Conservation (phyloP, 2,888 invertebrate species). For the Stegophylla sp. region DNA sequence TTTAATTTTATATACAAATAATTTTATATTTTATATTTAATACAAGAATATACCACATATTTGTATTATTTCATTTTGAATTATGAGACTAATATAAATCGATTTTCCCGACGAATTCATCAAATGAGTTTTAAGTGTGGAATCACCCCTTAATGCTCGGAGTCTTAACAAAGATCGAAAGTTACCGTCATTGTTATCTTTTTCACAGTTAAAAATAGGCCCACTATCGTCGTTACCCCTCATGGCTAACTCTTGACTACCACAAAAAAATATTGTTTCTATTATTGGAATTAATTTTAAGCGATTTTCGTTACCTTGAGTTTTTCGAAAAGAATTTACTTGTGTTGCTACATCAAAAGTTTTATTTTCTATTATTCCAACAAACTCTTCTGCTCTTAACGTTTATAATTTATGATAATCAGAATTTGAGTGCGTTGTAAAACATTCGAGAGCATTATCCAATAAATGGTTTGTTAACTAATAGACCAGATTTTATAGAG, state of each 20-base stretch:
- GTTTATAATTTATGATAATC: conserved; percentile 34
- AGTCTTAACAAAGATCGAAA: conserved; percentile 3
- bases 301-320: conserved; percentile 16
- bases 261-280: conserved; percentile 26
- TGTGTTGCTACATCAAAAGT: conserved; percentile 18
- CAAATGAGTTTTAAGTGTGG: background rate
- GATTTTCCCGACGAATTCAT: conserved; percentile 60
- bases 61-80: conserved; percentile 63
- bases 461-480: conserved; percentile 28
- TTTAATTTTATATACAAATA: too few relatives aligned
- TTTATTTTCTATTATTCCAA: conserved; percentile 20
- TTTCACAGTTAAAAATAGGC: conserved; percentile 13
- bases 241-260: conserved; percentile 24
- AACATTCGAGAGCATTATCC: conserved; percentile 21
- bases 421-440: conserved; percentile 26
- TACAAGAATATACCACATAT: too few relatives aligned
- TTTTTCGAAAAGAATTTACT: conserved; percentile 24
- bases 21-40: too few relatives aligned
- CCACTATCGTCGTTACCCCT: conserved; percentile 11
- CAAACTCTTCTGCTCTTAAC: conserved; percentile 29
- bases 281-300: conserved; percentile 6
- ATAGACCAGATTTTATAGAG: conserved; percentile 8
- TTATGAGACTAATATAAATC: conserved; percentile 62
- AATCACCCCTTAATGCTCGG: background rate
- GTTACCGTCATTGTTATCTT: conserved; percentile 7